phyloP scores from a whole-genome alignment of 2,113 vertebrate species.

The Numida meleagris region DNA sequence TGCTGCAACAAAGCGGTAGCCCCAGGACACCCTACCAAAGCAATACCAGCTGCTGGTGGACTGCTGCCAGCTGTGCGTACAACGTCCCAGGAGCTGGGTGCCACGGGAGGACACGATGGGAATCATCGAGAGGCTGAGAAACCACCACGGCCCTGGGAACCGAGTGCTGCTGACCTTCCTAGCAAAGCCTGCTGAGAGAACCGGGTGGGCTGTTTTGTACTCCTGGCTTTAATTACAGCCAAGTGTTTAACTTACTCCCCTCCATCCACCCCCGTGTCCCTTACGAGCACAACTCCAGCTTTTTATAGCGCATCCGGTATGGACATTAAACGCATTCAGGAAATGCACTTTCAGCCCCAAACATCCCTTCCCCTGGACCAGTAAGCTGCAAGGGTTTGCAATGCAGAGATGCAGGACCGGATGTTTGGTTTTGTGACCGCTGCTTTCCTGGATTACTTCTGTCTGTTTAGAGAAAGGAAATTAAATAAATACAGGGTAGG shows the following conservation, averaged over 20 bases:
- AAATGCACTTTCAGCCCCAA: constrained; percentile 78
- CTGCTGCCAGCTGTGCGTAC: not conserved
- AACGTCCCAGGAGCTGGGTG: not conserved
- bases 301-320: constrained; percentile 75
- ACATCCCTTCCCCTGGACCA: constrained; percentile 61
- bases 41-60: rapidly evolving
- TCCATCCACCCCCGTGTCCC: constrained; percentile 35
- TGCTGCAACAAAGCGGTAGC: not conserved
- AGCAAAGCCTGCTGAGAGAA: constrained; percentile 33
- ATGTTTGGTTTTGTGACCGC: constrained; percentile 68
- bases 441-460: constrained; percentile 72
- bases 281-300: constrained; percentile 57
- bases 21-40: not conserved
- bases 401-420: constrained; percentile 27
- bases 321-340: constrained; percentile 74
- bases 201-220: constrained; percentile 25
- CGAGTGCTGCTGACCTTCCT: constrained; percentile 23
- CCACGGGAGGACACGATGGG: not conserved
- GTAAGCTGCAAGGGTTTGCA: constrained; percentile 36
- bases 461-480: constrained; percentile 70
- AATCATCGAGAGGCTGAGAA: constrained; percentile 6
- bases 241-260: constrained; percentile 64
- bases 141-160: constrained; percentile 21
- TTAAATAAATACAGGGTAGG: constrained; percentile 59
- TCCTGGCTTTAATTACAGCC: constrained; percentile 71